Evolutionary conservation across 2,888 invertebrate genomes (phyloP).

Genomic region (Philonicus albiceps): DNA sequence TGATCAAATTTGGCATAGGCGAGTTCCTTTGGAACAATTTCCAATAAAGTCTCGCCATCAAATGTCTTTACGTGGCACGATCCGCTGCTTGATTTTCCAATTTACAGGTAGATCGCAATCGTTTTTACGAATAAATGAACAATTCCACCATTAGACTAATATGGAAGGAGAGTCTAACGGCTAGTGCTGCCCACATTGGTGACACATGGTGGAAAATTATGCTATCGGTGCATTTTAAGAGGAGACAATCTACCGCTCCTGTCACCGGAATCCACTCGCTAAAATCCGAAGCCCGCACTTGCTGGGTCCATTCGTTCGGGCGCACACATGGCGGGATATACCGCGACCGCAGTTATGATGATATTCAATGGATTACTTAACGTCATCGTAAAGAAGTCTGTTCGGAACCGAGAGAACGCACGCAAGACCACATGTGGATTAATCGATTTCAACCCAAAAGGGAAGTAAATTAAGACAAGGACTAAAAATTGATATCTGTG

Average conservation of each 20-base stretch:
- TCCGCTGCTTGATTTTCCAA: neutral
- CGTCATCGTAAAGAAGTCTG: conserved; percentile 41
- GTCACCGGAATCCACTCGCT: conserved; percentile 4
- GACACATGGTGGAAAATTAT: conserved; percentile 19
- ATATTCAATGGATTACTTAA: conserved; percentile 47
- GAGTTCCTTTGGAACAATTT: neutral
- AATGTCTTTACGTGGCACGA: neutral
- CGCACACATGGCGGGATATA: neutral
- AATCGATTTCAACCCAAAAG: conserved; percentile 31
- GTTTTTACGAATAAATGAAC: neutral
- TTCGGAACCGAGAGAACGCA: neutral
- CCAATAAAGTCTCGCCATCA: neutral
- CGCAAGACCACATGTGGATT: conserved; percentile 37
- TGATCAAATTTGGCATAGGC: neutral
- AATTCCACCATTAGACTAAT: conserved; percentile 34
- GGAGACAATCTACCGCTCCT: conserved; percentile 21
- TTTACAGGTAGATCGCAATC: neutral
- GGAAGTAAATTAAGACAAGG: conserved; percentile 43
- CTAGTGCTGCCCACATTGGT: conserved; percentile 25
- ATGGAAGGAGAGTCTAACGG: conserved; percentile 13
- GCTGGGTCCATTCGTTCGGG: neutral
- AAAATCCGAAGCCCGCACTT: neutral
- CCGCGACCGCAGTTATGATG: conserved; percentile 41
- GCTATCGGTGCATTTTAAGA: conserved; percentile 8
- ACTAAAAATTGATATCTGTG: conserved; percentile 33